Conservation (phyloP, 1,140 invertebrate genomes). For the Acromyrmex charruanus region DNA sequence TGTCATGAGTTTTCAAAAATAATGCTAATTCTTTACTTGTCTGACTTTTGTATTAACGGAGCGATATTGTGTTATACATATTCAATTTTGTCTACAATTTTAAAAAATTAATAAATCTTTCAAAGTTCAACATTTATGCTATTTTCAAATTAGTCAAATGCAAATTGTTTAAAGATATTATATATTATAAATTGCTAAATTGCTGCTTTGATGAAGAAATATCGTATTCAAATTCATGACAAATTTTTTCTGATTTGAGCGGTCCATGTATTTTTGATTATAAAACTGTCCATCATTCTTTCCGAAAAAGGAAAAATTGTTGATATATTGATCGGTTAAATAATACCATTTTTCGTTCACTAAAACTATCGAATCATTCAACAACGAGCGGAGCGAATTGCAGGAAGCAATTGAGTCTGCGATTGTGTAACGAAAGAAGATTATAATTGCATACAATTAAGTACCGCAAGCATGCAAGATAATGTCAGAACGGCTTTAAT, state of each 20-base stretch:
- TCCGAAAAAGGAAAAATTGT: not conserved
- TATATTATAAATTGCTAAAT: not conserved
- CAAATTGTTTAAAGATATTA: not conserved
- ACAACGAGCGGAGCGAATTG: constrained; percentile 26
- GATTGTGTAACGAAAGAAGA: constrained; percentile 73
- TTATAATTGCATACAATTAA: constrained; percentile 78
- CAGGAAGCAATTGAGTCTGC: constrained; percentile 74
- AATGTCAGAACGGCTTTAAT: constrained; percentile 71
- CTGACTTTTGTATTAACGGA: too few relatives aligned
- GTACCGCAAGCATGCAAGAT: constrained; percentile 72
- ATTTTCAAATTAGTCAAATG: not conserved
- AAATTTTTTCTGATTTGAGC: not conserved
- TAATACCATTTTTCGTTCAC: not conserved
- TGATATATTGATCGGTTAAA: constrained; percentile 2
- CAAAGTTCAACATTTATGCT: not conserved
- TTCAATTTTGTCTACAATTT: not conserved
- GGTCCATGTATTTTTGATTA: constrained; percentile 2
- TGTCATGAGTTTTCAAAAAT: too few relatives aligned
- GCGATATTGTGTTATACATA: not conserved
- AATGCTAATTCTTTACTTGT: too few relatives aligned
- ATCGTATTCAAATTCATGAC: not conserved
- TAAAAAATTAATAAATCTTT: not conserved
- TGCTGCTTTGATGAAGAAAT: not conserved
- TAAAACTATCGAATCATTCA: constrained; percentile 40
- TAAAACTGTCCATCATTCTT: not conserved